These are phyloP conservation scores for Amphiduros pacificus DNA, from an alignment of 2,888 invertebrate genomes.

Conservation along the genomic window DNA sequence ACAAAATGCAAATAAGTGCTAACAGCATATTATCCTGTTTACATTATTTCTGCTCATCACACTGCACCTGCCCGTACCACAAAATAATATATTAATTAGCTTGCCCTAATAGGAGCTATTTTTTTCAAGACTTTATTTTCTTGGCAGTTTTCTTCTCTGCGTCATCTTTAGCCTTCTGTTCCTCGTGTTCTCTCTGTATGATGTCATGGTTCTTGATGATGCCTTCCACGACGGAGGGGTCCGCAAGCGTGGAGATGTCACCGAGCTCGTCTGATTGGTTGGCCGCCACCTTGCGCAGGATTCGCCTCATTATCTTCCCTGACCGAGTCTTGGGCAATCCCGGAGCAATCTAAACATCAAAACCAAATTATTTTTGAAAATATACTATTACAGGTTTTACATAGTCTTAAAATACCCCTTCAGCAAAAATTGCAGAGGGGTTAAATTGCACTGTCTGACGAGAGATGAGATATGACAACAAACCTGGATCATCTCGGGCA, in stretches of 20 bases:
- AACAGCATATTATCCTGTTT: too few species aligned
- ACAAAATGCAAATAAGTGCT: too few species aligned
- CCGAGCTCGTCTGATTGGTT: constrained; percentile 53
- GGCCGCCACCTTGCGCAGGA: constrained; percentile 61
- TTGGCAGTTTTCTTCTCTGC: background rate
- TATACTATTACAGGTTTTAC: too few species aligned
- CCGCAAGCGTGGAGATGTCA: constrained; percentile 55
- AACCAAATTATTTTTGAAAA: too few species aligned
- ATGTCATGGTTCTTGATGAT: constrained; percentile 43
- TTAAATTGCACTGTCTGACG: too few species aligned
- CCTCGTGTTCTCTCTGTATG: background rate
- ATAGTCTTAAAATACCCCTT: too few species aligned
- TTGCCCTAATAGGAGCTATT: too few species aligned
- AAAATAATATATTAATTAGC: too few species aligned
- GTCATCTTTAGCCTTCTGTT: background rate
- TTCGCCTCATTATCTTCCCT: constrained; percentile 64
- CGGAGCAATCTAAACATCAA: constrained; percentile 46
- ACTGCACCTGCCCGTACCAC: too few species aligned
- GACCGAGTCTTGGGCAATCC: constrained; percentile 62
- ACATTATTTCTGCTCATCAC: too few species aligned
- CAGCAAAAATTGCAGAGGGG: too few species aligned
- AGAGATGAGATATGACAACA: too few species aligned
- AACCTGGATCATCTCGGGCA: constrained; percentile 62
- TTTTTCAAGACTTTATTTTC: background rate
- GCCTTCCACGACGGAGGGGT: constrained; percentile 51